Conservation (phyloP, 2,888 invertebrate species). For the Agrotis clavis region DNA sequence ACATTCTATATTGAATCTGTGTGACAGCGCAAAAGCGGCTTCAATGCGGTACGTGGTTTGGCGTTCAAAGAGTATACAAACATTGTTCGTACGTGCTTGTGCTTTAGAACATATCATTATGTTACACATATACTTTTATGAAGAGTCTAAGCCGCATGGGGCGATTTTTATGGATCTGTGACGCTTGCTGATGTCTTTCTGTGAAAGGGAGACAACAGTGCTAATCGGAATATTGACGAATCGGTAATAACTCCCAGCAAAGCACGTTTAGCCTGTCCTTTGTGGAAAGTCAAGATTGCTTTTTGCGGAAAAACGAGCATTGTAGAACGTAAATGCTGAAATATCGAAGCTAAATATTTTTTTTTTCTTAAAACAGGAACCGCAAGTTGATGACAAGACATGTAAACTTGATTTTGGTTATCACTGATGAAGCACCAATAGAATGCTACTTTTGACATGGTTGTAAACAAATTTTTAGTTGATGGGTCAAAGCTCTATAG, state of each 20-base stretch:
- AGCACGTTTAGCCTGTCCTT: neutral
- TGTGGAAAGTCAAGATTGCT: neutral
- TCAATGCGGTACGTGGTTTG: conserved; percentile 13
- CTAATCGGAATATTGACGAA: too few relatives aligned
- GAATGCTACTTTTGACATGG: too few relatives aligned
- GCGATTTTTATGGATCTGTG: neutral
- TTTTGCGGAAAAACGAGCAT: too few relatives aligned
- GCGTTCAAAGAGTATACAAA: conserved; percentile 6
- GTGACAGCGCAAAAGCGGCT: conserved; percentile 28
- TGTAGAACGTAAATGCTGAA: too few relatives aligned
- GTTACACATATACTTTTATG: neutral
- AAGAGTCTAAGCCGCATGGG: neutral
- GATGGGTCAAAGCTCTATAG: too few relatives aligned
- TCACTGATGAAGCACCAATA: too few relatives aligned
- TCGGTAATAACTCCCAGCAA: neutral
- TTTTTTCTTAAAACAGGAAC: too few relatives aligned
- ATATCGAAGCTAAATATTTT: too few relatives aligned
- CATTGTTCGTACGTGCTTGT: conserved; percentile 1
- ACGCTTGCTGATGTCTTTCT: neutral
- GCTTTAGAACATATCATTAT: conserved; percentile 7
- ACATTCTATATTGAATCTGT: conserved; percentile 5
- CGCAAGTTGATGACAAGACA: too few relatives aligned
- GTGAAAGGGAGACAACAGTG: neutral
- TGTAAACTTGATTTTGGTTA: too few relatives aligned
- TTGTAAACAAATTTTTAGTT: too few relatives aligned